Evolutionary conservation across 2,113 vertebrate species (phyloP).

Genomic region (Platysternon megacephalum): DNA sequence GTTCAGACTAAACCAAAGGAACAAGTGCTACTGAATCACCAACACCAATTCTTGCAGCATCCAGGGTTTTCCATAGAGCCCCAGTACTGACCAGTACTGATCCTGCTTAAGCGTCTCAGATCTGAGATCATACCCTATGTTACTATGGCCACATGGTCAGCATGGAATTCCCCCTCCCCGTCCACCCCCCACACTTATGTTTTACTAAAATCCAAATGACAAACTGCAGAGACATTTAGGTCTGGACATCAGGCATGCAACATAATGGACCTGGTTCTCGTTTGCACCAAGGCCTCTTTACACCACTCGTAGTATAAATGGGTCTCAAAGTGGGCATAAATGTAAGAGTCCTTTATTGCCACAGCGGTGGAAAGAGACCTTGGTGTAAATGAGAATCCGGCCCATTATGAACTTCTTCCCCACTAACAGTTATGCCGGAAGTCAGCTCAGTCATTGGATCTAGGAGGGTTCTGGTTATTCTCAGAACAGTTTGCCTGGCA

Average conservation of each 20-base stretch:
- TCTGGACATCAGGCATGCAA: rapidly evolving
- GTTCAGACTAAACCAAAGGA: not conserved
- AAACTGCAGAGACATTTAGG: not conserved
- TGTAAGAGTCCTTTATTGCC: not conserved
- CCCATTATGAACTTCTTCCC: not conserved
- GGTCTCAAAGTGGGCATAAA: not conserved
- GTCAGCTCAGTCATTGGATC: slow-evolving; percentile 14
- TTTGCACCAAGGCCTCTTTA: not conserved
- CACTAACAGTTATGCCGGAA: not conserved
- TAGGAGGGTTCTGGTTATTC: not conserved
- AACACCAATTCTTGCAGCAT: not conserved
- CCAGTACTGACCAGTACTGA: not conserved
- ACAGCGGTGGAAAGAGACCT: not conserved
- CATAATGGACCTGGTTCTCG: not conserved
- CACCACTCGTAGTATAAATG: not conserved
- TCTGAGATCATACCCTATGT: not conserved
- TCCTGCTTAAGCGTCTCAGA: not conserved
- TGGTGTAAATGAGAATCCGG: not conserved
- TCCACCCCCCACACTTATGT: not conserved
- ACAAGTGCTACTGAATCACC: not conserved
- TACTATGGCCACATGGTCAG: not conserved
- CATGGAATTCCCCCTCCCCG: not conserved
- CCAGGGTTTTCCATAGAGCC: not conserved
- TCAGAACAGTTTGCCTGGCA: not conserved
- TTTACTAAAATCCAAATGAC: not conserved